phyloP scores from a whole-genome alignment of 2,113 vertebrate species.

The Nematolebias whitei region DNA sequence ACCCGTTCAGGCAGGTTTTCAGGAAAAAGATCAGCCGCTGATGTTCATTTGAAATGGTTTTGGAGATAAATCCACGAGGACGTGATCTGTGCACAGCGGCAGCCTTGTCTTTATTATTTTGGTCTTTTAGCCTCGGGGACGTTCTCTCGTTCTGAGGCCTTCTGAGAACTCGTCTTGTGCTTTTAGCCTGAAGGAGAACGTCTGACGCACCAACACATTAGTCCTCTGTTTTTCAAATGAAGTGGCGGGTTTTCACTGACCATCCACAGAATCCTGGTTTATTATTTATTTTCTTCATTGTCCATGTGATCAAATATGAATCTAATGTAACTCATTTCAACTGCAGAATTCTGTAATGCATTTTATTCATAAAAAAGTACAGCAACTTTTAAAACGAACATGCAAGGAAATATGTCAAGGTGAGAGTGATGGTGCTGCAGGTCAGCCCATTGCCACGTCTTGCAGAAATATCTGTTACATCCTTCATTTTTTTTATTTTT shows the following conservation, averaged over 20 bases:
- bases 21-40: background rate
- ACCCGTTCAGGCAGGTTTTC: slow-evolving; percentile 1
- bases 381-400: too few relatives aligned
- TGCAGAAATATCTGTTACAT: background rate
- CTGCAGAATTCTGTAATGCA: too few relatives aligned
- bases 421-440: background rate
- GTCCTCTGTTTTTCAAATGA: background rate
- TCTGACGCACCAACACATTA: slow-evolving; percentile 11
- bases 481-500: background rate
- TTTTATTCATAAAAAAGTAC: too few relatives aligned
- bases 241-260: background rate
- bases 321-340: too few relatives aligned
- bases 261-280: background rate
- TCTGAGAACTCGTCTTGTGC: slow-evolving; percentile 10
- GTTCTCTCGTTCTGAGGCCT: slow-evolving; percentile 4
- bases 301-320: too few relatives aligned
- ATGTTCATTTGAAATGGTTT: background rate
- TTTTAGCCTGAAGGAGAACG: slow-evolving; percentile 16
- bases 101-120: slow-evolving; percentile 18
- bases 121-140: slow-evolving; percentile 1
- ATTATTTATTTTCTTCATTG: background rate
- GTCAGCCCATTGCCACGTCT: background rate
- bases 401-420: background rate
- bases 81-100: background rate
- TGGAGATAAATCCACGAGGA: background rate